A percentile compares a stretch with the other conserved stretches of the same genome.
phyloP scores from a whole-genome alignment of 2,797 vertebrate species.

The Sebastes nivosus region DNA sequence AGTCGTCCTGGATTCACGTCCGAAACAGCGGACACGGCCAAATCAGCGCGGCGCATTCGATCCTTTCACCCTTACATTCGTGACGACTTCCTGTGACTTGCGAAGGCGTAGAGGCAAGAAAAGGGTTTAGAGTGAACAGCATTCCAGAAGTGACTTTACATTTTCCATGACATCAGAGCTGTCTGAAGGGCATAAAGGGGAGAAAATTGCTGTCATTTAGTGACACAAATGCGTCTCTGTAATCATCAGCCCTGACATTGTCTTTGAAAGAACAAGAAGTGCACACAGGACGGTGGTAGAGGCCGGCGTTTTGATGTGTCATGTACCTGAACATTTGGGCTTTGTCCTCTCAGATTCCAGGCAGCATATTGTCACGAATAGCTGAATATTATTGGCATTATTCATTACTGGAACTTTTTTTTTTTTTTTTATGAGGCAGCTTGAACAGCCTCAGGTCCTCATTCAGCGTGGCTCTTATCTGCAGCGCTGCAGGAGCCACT shows the following conservation, averaged over 20 bases:
- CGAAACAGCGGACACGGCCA: neutral
- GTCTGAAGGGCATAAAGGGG: neutral
- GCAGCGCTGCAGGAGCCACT: constrained; percentile 84
- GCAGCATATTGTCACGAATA: neutral
- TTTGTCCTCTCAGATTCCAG: constrained; percentile 24
- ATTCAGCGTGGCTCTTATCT: constrained; percentile 87
- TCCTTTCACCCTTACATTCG: constrained; percentile 26
- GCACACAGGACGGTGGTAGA: neutral
- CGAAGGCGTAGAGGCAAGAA: neutral
- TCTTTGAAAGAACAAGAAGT: neutral
- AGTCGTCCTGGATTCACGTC: neutral
- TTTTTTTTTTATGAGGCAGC: constrained; percentile 33
- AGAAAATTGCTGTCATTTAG: constrained; percentile 19
- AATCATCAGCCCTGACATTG: constrained; percentile 2
- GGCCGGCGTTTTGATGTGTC: neutral
- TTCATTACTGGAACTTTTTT: constrained; percentile 35
- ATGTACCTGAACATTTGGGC: neutral
- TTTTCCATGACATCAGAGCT: constrained; percentile 56
- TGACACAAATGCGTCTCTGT: constrained; percentile 14
- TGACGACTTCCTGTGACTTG: neutral
- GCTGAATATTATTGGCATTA: constrained; percentile 19
- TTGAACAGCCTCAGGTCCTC: constrained; percentile 33
- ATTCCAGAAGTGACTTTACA: constrained; percentile 48
- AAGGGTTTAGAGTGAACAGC: constrained; percentile 10
- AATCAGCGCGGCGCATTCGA: fast-evolving